These are phyloP conservation scores for Ammodytes dubius DNA, from an alignment of 2,113 vertebrate genomes.

Conservation along the genomic window DNA sequence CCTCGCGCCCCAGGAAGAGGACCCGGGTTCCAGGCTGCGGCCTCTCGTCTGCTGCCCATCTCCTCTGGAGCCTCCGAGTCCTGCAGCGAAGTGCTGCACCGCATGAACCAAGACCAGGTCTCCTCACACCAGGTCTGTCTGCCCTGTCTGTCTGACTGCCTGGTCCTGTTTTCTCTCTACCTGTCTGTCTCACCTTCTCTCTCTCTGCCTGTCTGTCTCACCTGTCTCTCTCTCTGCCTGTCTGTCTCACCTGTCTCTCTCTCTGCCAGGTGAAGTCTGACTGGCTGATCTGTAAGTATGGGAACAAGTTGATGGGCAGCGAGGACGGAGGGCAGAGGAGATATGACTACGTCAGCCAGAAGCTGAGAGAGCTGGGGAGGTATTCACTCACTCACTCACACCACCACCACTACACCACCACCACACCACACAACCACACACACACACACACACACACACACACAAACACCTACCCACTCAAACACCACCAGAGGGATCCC, in stretches of 20 bases:
- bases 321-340: constrained; percentile 52
- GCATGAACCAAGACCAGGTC: constrained; percentile 71
- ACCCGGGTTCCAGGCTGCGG: constrained; percentile 69
- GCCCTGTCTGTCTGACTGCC: too few species aligned
- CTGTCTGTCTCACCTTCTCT: background rate
- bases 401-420: too few species aligned
- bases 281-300: constrained; percentile 74
- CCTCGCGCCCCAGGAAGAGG: constrained; percentile 44
- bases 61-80: constrained; percentile 67
- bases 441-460: too few species aligned
- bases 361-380: constrained; percentile 62
- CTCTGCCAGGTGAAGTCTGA: constrained; percentile 71
- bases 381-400: too few species aligned
- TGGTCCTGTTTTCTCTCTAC: background rate
- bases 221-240: background rate
- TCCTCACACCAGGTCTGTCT: constrained; percentile 72
- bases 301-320: constrained; percentile 65
- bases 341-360: constrained; percentile 72
- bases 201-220: background rate
- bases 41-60: constrained; percentile 66
- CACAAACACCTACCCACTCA: too few species aligned
- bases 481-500: too few species aligned
- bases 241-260: background rate
- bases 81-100: constrained; percentile 72
- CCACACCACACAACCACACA: too few species aligned